Base-by-base conservation (phyloP, 1,140 invertebrate genomes). In the Magallana ariakensis region DNA sequence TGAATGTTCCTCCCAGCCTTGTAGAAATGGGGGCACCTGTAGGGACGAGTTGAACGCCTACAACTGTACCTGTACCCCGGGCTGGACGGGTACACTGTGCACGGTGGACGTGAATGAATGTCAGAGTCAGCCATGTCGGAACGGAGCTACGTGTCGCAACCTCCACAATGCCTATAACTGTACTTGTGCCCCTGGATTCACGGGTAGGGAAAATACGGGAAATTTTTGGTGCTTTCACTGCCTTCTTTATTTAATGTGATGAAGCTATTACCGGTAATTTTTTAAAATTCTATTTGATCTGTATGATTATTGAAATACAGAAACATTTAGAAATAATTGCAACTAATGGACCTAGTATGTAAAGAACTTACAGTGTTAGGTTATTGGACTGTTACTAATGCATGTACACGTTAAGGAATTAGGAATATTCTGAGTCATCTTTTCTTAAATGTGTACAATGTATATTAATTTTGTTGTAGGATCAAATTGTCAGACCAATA, bases 401-500 rank as follows among this genome's bases (percentile, higher is more conserved):
- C 33, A 46, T 46, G 33, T 46, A 46, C 33, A 2, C 3, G 33
- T 2, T 46, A 46, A 46, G 33, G 33, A 46, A 46, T 2, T 5
- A 46, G 5, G 5, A 1, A 46, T 3, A 46, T 46, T 5, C 2
- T 46, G 3, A 2, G 33, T 46, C 33, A 46, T 46, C 5, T 46
- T 46, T 46, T 46, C 33, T 46, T 5, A 46, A 46, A 46, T 46
- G 33, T 46, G 33, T 46, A 46, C 33, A 46, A 6, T 80, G 22
- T 80, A 22, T 60, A 16, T 60, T 60, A 13, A 16, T 60, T 60
- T 60, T 84, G 33, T 87, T 87, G 0, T 33, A 84, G 86, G 85
- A 33, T 81, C 26, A 11, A 85, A 87, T 33, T 93, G 92, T 89
- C 75, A 89, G 13, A 87, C 75, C 3, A 75, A 89, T 53, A 90